Percentiles rank a stretch among this genome's conserved stretches.
Evolutionary conservation across 2,113 vertebrate species (phyloP).

Genomic region (Pomatostomus ruficeps): DNA sequence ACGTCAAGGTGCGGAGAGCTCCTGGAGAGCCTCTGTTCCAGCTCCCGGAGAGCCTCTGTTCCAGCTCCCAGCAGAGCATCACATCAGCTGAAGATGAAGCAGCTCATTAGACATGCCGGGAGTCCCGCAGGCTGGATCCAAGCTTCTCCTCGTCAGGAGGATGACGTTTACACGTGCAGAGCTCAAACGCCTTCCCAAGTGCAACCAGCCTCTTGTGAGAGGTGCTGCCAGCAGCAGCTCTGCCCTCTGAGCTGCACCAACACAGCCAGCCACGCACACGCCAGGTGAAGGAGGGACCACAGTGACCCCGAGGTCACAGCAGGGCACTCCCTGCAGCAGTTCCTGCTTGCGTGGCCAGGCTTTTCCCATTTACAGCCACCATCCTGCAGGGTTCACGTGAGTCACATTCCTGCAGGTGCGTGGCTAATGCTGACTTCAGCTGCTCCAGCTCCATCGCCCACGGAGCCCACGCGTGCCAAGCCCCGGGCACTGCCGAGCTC

Average conservation of each 20-base stretch:
- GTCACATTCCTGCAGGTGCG: neutral
- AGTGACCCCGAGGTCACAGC: neutral
- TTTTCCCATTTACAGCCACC: neutral
- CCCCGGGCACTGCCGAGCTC: fast-evolving
- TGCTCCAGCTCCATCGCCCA: neutral
- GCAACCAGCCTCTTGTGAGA: neutral
- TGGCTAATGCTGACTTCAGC: neutral
- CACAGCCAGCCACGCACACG: fast-evolving
- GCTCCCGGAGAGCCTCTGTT: neutral
- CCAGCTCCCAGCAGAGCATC: constrained; percentile 1
- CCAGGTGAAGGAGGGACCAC: neutral
- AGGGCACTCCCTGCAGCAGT: neutral
- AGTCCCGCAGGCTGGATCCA: neutral
- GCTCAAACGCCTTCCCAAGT: neutral
- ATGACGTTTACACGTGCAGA: neutral
- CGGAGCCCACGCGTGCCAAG: fast-evolving
- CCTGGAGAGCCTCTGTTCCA: neutral
- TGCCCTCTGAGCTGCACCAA: neutral
- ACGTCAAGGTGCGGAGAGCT: neutral
- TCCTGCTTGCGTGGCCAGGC: neutral
- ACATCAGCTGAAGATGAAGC: constrained; percentile 1
- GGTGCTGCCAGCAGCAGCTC: neutral
- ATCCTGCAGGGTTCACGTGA: neutral
- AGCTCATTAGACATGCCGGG: neutral
- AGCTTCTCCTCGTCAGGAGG: neutral